phyloP scores from a whole-genome alignment of 2,797 vertebrate genomes.

The Parotocinclus haroldoi region DNA sequence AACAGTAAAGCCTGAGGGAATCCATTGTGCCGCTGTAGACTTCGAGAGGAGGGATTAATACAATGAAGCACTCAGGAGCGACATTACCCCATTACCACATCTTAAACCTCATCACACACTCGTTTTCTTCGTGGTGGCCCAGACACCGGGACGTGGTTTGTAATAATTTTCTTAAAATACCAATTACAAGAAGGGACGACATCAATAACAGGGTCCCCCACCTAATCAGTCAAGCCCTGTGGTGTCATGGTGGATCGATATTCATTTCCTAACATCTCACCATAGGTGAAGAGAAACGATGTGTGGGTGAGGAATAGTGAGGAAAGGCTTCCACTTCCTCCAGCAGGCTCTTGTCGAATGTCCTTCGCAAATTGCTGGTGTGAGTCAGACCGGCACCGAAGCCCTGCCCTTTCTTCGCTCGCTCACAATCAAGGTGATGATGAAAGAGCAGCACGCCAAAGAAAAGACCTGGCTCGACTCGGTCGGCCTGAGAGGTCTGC shows the following conservation, averaged over 20 bases:
- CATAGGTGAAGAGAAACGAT: constrained; percentile 15
- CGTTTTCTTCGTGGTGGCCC: constrained; percentile 13
- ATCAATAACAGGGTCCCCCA: constrained; percentile 7
- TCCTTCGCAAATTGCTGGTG: constrained; percentile 1
- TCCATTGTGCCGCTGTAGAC: not conserved
- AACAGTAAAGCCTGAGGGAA: too few species aligned
- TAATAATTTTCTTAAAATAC: constrained; percentile 24
- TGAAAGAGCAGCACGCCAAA: constrained; percentile 28
- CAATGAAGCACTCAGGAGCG: not conserved
- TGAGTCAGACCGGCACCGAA: constrained; percentile 1
- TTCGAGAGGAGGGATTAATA: not conserved
- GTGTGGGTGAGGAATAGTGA: not conserved
- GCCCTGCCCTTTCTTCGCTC: not conserved
- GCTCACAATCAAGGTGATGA: constrained; percentile 33
- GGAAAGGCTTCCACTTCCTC: not conserved
- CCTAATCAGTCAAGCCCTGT: constrained; percentile 11
- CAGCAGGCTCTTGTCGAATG: too few species aligned
- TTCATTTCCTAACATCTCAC: constrained; percentile 24
- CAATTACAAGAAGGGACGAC: constrained; percentile 4
- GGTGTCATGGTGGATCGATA: constrained; percentile 25
- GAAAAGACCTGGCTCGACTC: constrained; percentile 21
- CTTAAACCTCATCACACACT: constrained; percentile 5
- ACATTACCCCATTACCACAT: constrained; percentile 1
- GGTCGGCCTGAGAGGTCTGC: constrained; percentile 28
- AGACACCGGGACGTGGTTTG: not conserved